Conservation (phyloP, 1,140 invertebrate genomes). For the Melitaea cinxia region DNA sequence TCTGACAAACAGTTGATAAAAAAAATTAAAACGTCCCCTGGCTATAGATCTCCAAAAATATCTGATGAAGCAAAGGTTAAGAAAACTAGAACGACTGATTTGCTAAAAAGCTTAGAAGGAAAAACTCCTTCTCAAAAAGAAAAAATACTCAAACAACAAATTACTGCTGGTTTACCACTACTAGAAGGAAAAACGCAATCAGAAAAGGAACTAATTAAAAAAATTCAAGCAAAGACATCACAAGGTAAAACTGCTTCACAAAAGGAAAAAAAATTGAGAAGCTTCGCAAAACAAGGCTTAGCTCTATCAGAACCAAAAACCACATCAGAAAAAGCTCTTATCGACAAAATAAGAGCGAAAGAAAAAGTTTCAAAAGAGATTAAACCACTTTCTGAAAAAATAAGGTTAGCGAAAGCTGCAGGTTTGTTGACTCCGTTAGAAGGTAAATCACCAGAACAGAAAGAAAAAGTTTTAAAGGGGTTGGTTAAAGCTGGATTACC, state of each 20-base stretch:
- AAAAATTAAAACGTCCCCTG: constrained; percentile 18
- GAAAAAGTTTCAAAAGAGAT: background rate
- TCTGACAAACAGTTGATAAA: constrained; percentile 41
- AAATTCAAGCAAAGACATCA: constrained; percentile 21
- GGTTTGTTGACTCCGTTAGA: constrained; percentile 43
- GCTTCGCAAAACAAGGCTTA: constrained; percentile 22
- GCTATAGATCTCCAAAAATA: background rate
- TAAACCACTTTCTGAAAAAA: constrained; percentile 23
- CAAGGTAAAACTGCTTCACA: constrained; percentile 43
- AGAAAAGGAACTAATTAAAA: constrained; percentile 43
- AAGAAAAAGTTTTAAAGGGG: constrained; percentile 47
- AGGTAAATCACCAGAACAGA: constrained; percentile 42
- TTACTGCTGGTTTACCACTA: constrained; percentile 34
- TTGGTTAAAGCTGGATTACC: constrained; percentile 41
- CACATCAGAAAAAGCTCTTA: constrained; percentile 29
- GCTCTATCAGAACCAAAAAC: constrained; percentile 11
- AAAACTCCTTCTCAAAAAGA: constrained; percentile 48
- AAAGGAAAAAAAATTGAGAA: constrained; percentile 40
- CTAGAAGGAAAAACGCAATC: constrained; percentile 45
- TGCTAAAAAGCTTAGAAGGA: constrained; percentile 40
- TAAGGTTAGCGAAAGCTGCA: constrained; percentile 37
- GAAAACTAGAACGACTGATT: constrained; percentile 20
- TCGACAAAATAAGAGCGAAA: constrained; percentile 13
- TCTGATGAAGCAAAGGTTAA: constrained; percentile 35
- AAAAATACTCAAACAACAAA: constrained; percentile 42